Evolutionary conservation across 2,888 invertebrate species (phyloP).

Genomic region (Sphecodes monilicornis): DNA sequence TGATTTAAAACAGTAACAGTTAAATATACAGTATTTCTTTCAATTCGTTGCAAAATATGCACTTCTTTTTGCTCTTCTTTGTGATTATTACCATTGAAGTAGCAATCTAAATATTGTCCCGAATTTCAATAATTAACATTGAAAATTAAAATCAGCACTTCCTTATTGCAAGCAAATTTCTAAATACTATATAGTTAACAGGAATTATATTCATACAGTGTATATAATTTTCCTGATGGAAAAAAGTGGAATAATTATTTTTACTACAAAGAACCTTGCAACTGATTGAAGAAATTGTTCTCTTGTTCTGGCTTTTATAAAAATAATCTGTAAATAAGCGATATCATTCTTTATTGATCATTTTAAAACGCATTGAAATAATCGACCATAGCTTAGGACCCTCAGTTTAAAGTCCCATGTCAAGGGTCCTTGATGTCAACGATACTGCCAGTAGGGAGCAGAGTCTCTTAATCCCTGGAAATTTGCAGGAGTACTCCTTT

Average conservation of each 20-base stretch:
- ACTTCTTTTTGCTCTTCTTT: no score
- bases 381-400: neutral
- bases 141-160: neutral
- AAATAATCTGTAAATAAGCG: neutral
- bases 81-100: no score
- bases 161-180: no score
- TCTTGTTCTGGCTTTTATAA: neutral
- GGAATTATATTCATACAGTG: neutral
- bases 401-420: neutral
- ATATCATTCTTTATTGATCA: neutral
- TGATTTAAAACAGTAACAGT: neutral
- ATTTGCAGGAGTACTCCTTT: neutral
- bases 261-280: neutral
- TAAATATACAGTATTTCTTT: no score
- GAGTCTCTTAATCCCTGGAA: neutral
- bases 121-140: neutral
- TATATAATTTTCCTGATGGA: neutral
- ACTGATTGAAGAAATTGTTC: neutral
- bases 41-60: neutral
- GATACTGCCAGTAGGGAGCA: neutral
- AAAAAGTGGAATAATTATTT: neutral
- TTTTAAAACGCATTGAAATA: neutral
- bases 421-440: slow-evolving; percentile 11
- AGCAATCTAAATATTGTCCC: no score
- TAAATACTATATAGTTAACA: neutral